Base-by-base conservation (phyloP, 2,797 vertebrate species). In the Sebastes nivosus region DNA sequence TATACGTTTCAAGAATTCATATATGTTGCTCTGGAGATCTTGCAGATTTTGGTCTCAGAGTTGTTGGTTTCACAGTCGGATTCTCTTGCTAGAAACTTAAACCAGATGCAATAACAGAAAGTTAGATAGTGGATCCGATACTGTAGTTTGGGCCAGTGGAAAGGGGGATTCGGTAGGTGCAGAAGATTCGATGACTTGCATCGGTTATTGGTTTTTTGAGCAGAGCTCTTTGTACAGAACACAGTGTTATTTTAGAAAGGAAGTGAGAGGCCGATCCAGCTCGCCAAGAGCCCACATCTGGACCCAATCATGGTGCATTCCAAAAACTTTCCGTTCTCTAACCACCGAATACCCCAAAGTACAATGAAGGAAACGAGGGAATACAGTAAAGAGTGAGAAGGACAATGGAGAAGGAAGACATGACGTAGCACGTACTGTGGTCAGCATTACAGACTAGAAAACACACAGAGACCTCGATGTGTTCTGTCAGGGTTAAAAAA, bases 221-320 rank as follows among this genome's bases (percentile, higher is more conserved):
- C 18, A 18, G 38, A 54, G 18, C 46, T 38, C 8, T 25, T 61
- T 38, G 9, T 9, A 71, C 8, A 52, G 27, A 52, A 75, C 59
- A 68, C 9, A 59, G 1, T 50, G 54, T 55, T 38, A 11, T 32
- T 69, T 22, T 36, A 25, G 6, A 46, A 54, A 34, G 64, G 25
- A 68, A 64, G 12, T 27, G 4, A 22, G 20, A 46, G 29, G 2
- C 36, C 14, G 36, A 63, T 3, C 4, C 22, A 3, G 9, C n/a
- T 30, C 0, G 9, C 72, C 38, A 5, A 16, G 8, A 58, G 10
- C 18, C 1, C 8, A 36, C 13, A 73, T 79, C 75, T 88, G 79
- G 69, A 71, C 38, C 2, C 30, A 66, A 68, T 88, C 73, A 83
- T 25, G 34, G 27, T 29, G 32, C 70, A 72, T 88, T 82, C 63